Base-by-base conservation (phyloP, 2,797 vertebrate genomes). In the Rhinatrema bivittatum region DNA sequence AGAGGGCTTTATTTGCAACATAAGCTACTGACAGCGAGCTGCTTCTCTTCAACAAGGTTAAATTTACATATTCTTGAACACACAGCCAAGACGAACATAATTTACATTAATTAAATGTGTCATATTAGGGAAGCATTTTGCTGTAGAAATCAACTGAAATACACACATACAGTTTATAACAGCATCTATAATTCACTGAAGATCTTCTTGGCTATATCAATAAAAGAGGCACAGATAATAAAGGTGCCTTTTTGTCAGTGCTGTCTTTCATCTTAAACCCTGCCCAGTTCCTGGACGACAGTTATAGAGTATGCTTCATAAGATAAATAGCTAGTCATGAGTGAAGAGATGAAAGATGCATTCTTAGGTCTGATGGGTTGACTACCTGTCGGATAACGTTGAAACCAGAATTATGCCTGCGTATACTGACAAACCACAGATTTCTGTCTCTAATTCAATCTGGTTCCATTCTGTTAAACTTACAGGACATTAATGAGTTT, bases 401-500 rank as follows among this genome's bases (percentile, higher is more conserved):
- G 58, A 39, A 41, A 61, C 37, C 1, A 47, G 54, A 53, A 60
- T 67, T 66, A 51, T 14, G 64, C 5, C 54, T 66, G 60, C 28
- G 72, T 70, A 74, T 55, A 54, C 27, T 73, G 67, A 76, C 56
- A 75, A 68, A 60, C 12, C 60, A 67, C 49, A 65, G 51, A 73
- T 60, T 65, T 53, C 36, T 44, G 67, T 76, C 57, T 58, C 44
- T 25, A 61, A 70, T 59, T 66, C 62, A 71, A 74, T 65, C 32
- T 23, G 53, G 42, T 42, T 16, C 19, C 39, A 34, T 57, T 77
- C 65, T 52, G 57, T 16, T 54, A 53, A 62, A 67, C 37, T 46
- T 53, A 20, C 36, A 64, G 53, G 63, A 71, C 62, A 71, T 73
- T 37, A 48, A 72, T 67, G 68, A 70, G 72, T 58, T 68, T 60